A percentile compares a stretch with the other conserved stretches of the same genome.
Conservation (phyloP, 1,140 invertebrate species). For the Drosophila leontia region DNA sequence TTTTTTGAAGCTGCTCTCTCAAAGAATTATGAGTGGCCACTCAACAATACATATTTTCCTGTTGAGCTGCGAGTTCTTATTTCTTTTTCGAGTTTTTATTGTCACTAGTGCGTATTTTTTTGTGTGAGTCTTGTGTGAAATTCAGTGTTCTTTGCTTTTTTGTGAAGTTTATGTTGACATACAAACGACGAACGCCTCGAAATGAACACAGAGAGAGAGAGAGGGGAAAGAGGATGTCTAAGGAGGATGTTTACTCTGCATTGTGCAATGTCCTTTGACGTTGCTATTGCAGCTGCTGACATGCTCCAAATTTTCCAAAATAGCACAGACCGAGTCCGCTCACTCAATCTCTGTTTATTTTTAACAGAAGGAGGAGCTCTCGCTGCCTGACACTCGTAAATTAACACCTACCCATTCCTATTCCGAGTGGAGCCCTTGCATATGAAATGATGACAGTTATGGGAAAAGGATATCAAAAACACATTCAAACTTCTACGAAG, state of each 20-base stretch:
- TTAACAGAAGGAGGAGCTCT: constrained; percentile 27
- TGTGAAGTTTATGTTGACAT: constrained; percentile 66
- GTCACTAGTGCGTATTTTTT: constrained; percentile 54
- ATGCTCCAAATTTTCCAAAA: constrained; percentile 64
- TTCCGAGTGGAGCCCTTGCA: constrained; percentile 19
- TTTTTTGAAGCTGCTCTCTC: constrained; percentile 53
- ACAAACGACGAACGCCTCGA: constrained; percentile 65
- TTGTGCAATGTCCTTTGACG: constrained; percentile 50
- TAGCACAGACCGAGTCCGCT: constrained; percentile 5
- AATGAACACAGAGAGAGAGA: constrained; percentile 29
- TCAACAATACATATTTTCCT: constrained; percentile 58
- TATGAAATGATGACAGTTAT: constrained; percentile 74
- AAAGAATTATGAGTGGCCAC: constrained; percentile 70
- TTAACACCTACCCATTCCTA: constrained; percentile 71
- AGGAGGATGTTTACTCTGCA: constrained; percentile 40
- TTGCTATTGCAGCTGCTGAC: constrained; percentile 55
- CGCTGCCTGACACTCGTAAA: constrained; percentile 60
- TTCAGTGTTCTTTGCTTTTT: constrained; percentile 25
- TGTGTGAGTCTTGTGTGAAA: constrained; percentile 39
- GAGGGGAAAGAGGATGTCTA: not conserved
- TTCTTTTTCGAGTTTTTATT: constrained; percentile 55
- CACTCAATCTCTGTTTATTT: constrained; percentile 40
- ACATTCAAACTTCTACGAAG: constrained; percentile 37
- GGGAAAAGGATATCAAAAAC: constrained; percentile 75
- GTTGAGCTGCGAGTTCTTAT: constrained; percentile 21